These are phyloP conservation scores for Formica aserva DNA, from an alignment of 2,888 invertebrate genomes.

Conservation along the genomic window DNA sequence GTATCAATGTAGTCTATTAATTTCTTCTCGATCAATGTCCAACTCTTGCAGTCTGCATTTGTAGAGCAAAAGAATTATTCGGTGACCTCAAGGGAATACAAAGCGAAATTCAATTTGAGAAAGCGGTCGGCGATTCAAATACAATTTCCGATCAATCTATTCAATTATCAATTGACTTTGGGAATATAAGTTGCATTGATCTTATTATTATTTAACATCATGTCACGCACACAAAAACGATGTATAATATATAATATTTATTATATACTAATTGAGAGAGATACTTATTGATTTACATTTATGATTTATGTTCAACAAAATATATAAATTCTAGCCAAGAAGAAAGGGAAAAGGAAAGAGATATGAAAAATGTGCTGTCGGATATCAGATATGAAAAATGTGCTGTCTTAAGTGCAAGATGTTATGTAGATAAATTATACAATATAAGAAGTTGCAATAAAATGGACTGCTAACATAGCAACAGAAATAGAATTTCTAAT, in stretches of 20 bases:
- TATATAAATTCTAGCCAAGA: neutral
- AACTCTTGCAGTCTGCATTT: neutral
- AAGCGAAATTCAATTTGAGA: neutral
- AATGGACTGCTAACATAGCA: neutral
- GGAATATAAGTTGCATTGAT: neutral
- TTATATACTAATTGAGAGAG: neutral
- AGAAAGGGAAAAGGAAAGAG: neutral
- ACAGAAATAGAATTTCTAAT: neutral
- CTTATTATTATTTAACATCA: neutral
- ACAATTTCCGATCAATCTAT: neutral
- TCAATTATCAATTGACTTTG: neutral
- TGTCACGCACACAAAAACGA: neutral
- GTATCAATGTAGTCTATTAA: constrained; percentile 24
- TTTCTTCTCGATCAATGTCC: constrained; percentile 22
- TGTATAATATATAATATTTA: neutral
- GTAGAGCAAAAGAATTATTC: neutral
- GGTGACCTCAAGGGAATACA: neutral
- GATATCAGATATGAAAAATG: neutral
- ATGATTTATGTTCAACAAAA: neutral
- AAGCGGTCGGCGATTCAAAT: neutral
- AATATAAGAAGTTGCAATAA: neutral
- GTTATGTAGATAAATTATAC: neutral
- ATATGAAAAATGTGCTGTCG: neutral
- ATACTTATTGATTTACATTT: neutral
- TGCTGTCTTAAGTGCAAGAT: neutral